phyloP scores from a whole-genome alignment of 2,888 invertebrate genomes.

The Micoletzkya japonica region DNA sequence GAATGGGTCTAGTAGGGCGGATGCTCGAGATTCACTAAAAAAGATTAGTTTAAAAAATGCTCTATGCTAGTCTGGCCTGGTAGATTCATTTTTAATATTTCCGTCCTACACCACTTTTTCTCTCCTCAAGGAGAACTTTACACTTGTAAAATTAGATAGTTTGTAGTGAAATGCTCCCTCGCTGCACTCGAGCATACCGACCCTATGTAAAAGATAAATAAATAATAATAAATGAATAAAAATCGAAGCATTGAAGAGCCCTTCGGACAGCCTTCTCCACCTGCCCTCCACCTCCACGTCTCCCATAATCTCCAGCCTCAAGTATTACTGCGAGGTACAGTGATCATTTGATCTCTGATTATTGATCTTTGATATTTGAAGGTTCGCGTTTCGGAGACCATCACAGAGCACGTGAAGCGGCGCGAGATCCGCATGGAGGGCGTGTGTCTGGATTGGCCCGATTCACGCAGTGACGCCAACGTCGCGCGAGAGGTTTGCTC shows the following conservation, averaged over 20 bases:
- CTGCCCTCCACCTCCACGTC: conserved; percentile 19
- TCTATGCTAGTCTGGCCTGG: too few relatives aligned
- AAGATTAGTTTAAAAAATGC: too few relatives aligned
- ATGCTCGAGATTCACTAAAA: too few relatives aligned
- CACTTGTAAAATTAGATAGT: too few relatives aligned
- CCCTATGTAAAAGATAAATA: background rate
- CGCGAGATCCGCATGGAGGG: conserved; percentile 15
- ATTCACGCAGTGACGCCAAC: background rate
- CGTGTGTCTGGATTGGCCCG: conserved; percentile 28
- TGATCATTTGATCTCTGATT: background rate
- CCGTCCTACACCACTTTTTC: too few relatives aligned
- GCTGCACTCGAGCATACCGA: too few relatives aligned
- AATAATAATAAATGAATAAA: background rate
- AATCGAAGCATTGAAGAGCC: too few relatives aligned
- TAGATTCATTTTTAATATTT: too few relatives aligned
- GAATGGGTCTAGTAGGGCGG: too few relatives aligned
- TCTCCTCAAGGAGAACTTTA: too few relatives aligned
- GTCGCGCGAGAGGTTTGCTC: conserved; percentile 24
- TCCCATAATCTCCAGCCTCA: conserved; percentile 11
- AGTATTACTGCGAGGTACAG: conserved; percentile 21
- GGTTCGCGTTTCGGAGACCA: conserved; percentile 15
- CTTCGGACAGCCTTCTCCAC: conserved; percentile 2
- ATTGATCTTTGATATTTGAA: background rate
- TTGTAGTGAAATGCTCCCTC: too few relatives aligned
- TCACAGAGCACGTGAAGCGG: background rate